A percentile compares a stretch with the other conserved stretches of the same genome.
These are phyloP conservation scores for Sesia apiformis DNA, from an alignment of 2,888 invertebrate species.

Conservation along the genomic window DNA sequence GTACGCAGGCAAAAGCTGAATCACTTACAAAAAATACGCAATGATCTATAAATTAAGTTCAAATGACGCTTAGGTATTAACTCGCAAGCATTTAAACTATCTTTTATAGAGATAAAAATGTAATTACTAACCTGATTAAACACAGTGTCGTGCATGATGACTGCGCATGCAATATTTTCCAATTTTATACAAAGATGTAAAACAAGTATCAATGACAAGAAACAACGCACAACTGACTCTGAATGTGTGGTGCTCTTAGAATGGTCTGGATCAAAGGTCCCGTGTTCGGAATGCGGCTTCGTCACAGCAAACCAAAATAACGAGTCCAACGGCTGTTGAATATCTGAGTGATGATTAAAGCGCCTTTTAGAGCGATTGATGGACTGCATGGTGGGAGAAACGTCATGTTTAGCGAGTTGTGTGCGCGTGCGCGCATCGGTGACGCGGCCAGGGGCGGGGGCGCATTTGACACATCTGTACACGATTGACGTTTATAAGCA, in stretches of 20 bases:
- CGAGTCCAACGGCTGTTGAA: conserved; percentile 24
- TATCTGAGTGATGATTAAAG: conserved; percentile 19
- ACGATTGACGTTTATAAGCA: conserved; percentile 14
- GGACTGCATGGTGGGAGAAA: conserved; percentile 15
- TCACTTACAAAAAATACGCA: conserved; percentile 11
- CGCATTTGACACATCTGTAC: conserved; percentile 31
- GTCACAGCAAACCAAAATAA: conserved; percentile 18
- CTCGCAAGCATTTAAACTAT: neutral
- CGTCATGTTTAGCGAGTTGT: conserved; percentile 9
- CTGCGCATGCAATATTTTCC: conserved; percentile 2
- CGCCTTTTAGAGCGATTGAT: conserved; percentile 26
- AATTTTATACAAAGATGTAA: neutral
- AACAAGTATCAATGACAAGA: conserved; percentile 21
- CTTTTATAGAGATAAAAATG: neutral
- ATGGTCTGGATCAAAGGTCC: conserved; percentile 12
- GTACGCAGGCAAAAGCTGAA: conserved; percentile 11
- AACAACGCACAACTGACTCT: conserved; percentile 32
- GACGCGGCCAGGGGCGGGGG: conserved; percentile 23
- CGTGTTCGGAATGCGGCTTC: conserved; percentile 18
- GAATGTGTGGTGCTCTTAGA: conserved; percentile 8
- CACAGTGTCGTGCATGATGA: conserved; percentile 38
- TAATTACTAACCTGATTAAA: conserved; percentile 30
- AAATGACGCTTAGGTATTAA: neutral
- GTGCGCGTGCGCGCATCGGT: conserved; percentile 24
- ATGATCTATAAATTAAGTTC: conserved; percentile 5